These are phyloP conservation scores for Clupea harengus DNA, from an alignment of 2,113 vertebrate species.

Conservation along the genomic window DNA sequence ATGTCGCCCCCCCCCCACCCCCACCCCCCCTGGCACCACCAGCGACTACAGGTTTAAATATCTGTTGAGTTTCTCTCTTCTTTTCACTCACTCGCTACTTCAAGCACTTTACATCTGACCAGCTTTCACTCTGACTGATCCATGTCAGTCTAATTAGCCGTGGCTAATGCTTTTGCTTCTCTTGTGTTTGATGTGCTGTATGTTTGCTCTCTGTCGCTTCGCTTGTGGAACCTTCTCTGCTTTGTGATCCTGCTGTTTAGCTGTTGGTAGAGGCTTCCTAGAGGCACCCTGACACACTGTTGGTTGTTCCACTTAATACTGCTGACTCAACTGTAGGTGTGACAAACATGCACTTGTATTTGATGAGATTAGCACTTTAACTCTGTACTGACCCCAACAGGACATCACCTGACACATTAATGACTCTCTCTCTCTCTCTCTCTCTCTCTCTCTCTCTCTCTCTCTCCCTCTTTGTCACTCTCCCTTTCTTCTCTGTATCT, in stretches of 20 bases:
- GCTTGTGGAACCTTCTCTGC: not conserved
- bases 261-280: not conserved
- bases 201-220: not conserved
- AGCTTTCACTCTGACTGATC: not conserved
- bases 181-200: not conserved
- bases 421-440: constrained; percentile 23
- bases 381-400: not conserved
- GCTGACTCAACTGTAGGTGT: not conserved
- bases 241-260: not conserved
- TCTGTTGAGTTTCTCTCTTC: not conserved
- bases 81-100: not conserved
- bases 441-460: constrained; percentile 3
- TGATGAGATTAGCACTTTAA: not conserved
- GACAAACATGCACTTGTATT: not conserved
- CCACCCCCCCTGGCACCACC: not conserved
- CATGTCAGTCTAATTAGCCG: not conserved
- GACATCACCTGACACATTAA: not conserved
- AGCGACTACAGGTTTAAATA: not conserved
- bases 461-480: constrained; percentile 1
- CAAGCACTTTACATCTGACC: not conserved
- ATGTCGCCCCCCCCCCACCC: not conserved
- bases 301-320: not conserved
- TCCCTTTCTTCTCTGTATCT: not conserved
- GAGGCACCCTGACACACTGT: not conserved
- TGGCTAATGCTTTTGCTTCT: not conserved